These are phyloP conservation scores for Peromyscus maniculatus DNA, from an alignment of 2,113 vertebrate genomes.

Conservation along the genomic window DNA sequence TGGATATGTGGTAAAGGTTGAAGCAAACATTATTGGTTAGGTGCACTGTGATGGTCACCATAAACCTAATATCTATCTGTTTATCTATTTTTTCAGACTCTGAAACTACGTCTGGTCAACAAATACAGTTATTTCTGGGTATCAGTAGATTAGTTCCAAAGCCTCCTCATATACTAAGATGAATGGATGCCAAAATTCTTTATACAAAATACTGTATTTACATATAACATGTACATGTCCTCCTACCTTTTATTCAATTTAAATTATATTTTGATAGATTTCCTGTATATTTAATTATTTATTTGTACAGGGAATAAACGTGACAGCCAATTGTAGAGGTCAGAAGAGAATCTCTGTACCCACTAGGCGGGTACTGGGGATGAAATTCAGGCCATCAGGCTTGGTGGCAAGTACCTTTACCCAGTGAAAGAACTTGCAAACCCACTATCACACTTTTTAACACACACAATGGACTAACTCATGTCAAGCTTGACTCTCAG, in stretches of 20 bases:
- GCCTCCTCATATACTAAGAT: not conserved
- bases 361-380: not conserved
- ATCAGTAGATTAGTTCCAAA: not conserved
- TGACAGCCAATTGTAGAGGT: not conserved
- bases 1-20: not conserved
- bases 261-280: not conserved
- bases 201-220: not conserved
- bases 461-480: not conserved
- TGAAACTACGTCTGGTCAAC: slow-evolving; percentile 1
- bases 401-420: not conserved
- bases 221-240: not conserved
- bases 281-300: not conserved
- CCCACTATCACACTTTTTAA: not conserved
- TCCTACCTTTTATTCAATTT: not conserved
- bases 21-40: not conserved
- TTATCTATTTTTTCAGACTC: not conserved
- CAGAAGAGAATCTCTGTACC: not conserved
- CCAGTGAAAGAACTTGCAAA: not conserved
- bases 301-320: not conserved
- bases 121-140: not conserved
- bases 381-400: not conserved
- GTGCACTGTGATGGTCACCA: not conserved
- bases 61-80: not conserved
- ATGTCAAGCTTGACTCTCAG: not conserved
- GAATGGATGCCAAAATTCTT: not conserved